Evolutionary conservation across 2,113 vertebrate genomes (phyloP), one percentile per base, ranked within the genome.

Genomic region (Perccottus glenii): DNA sequence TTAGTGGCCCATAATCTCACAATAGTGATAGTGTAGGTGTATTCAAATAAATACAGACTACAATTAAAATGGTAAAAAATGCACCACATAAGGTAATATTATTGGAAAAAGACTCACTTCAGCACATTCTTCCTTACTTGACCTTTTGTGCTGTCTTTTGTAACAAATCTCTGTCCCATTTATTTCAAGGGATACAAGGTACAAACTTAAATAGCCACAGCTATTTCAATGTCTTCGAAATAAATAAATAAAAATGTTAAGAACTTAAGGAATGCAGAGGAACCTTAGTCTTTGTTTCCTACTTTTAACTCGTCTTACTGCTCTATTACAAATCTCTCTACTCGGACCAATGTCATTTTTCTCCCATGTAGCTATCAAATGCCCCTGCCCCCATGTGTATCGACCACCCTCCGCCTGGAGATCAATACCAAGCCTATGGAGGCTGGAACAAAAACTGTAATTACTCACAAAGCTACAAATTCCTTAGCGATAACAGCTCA

Each of bases 391-490:
- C 74, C 80, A 64, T 86, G 86, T 79, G 88, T 92, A 92, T 92
- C 81, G 87, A 91, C 90, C 87, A 82, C 77, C 67, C 50, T 82
- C 72, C 78, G 84, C 77, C 79, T 27, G 60, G 74, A 84, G 89
- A 92, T 93, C 91, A 87, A 93, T 92, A 92, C 85, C 50, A 56
- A 61, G 85, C 90, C 85, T 80, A 90, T 78, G 72, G 83, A 88
- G 81, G 82, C 80, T 80, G 78, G 75, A 89, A 88, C 82, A 90
- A 91, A 92, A 90, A 90, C 83, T 89, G 82, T 90, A 88, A 92
- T 92, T 90, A 92, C 88, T 92, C 90, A 90, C 87, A 91, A 87
- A 85, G 87, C 85, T 72, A 84, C 83, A 89, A 88, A 88, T 84
- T 87, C 85, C 72, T 86, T 14, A 65, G 80, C 53, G 76, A 87